phyloP scores from a whole-genome alignment of 2,113 vertebrate species.

The Ceuthmochares aereus region DNA sequence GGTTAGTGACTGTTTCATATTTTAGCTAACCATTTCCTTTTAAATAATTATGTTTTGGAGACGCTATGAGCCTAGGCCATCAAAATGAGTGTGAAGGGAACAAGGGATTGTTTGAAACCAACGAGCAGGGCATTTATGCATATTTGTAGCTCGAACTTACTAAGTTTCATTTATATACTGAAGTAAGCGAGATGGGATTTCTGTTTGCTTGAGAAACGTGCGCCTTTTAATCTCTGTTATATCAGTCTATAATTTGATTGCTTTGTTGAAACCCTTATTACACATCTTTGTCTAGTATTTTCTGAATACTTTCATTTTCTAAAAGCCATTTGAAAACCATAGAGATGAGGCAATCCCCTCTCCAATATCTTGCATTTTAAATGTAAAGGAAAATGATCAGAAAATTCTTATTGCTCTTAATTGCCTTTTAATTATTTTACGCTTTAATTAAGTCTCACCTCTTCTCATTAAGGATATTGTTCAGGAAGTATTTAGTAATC shows the following conservation, averaged over 20 bases:
- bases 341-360: background rate
- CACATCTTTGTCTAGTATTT: background rate
- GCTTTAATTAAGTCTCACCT: slow-evolving; percentile 57
- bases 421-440: slow-evolving; percentile 59
- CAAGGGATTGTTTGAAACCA: background rate
- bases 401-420: slow-evolving; percentile 33
- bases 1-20: background rate
- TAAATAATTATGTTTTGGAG: background rate
- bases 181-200: background rate
- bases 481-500: slow-evolving; percentile 19
- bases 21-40: background rate
- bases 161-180: background rate
- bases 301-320: background rate
- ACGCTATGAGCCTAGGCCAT: background rate
- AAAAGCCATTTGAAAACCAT: background rate
- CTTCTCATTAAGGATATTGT: slow-evolving; percentile 33
- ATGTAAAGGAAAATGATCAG: background rate
- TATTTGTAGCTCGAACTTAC: background rate
- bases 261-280: slow-evolving; percentile 35
- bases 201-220: background rate
- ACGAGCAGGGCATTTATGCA: background rate
- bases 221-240: background rate
- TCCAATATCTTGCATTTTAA: background rate
- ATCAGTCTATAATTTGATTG: background rate
- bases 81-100: background rate